These are phyloP conservation scores for Plagodis dolabraria DNA, from an alignment of 2,888 invertebrate genomes.

Conservation along the genomic window DNA sequence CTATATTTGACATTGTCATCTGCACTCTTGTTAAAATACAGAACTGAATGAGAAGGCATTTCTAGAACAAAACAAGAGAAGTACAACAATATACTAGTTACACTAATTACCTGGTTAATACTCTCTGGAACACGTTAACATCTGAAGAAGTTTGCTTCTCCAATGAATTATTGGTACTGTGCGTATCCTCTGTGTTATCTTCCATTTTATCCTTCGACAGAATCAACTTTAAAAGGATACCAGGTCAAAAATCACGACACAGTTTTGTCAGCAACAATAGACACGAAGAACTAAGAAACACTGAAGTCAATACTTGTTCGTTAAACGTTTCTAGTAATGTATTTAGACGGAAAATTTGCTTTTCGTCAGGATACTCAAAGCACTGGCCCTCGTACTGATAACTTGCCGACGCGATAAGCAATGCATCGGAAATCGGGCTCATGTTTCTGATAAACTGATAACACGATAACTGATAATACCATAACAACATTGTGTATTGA, in stretches of 20 bases:
- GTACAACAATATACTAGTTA: background rate
- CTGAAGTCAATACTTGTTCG: too few species aligned
- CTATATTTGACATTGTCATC: too few species aligned
- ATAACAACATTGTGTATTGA: too few species aligned
- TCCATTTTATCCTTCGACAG: slow-evolving; percentile 4
- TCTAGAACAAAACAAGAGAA: background rate
- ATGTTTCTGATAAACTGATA: slow-evolving; percentile 13
- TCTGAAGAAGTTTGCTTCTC: slow-evolving; percentile 11
- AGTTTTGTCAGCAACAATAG: too few species aligned
- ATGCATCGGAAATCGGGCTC: slow-evolving; percentile 20
- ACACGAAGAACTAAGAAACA: too few species aligned
- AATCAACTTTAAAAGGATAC: too few species aligned
- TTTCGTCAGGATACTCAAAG: background rate
- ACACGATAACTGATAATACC: background rate
- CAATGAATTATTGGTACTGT: background rate
- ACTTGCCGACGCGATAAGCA: slow-evolving; percentile 27
- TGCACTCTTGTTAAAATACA: too few species aligned
- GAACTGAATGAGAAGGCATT: too few species aligned
- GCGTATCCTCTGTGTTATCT: background rate
- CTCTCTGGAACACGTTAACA: slow-evolving; percentile 13
- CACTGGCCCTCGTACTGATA: slow-evolving; percentile 9
- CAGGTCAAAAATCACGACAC: too few species aligned
- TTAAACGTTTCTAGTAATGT: too few species aligned
- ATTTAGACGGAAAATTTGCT: background rate
- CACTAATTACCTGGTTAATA: slow-evolving; percentile 9